Conservation (phyloP, 2,797 vertebrate species). For the Pygocentrus nattereri region DNA sequence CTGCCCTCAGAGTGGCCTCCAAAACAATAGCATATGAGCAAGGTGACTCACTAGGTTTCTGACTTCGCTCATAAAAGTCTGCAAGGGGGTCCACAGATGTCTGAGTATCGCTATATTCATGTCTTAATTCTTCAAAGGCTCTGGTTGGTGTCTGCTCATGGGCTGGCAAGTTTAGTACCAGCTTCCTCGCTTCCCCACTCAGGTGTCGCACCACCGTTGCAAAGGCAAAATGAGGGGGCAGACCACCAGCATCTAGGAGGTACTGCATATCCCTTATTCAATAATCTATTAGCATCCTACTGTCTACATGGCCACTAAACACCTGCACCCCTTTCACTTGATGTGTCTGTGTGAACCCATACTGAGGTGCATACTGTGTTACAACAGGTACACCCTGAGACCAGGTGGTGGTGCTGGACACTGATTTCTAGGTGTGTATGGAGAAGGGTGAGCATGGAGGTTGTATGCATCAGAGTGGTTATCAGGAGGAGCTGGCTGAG, state of each 20-base stretch:
- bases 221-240: slow-evolving; percentile 46
- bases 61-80: too few species aligned
- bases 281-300: slow-evolving; percentile 2
- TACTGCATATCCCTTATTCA: slow-evolving; percentile 41
- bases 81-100: too few species aligned
- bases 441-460: too few species aligned
- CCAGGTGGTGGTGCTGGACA: neutral
- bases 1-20: too few species aligned
- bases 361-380: neutral
- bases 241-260: slow-evolving; percentile 52
- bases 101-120: too few species aligned
- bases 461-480: too few species aligned
- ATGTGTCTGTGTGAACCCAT: slow-evolving; percentile 22
- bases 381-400: neutral
- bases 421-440: too few species aligned
- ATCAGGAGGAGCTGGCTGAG: too few species aligned
- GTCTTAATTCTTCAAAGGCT: slow-evolving; percentile 34
- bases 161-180: slow-evolving; percentile 54
- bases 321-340: slow-evolving; percentile 13
- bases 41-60: too few species aligned
- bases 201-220: slow-evolving; percentile 54
- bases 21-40: too few species aligned
- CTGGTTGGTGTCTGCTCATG: slow-evolving; percentile 41
- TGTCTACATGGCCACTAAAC: neutral
- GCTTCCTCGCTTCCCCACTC: slow-evolving; percentile 49